Percentiles rank a stretch among this genome's conserved stretches.
phyloP scores from a whole-genome alignment of 2,888 invertebrate species.

The Rhagonycha lutea region DNA sequence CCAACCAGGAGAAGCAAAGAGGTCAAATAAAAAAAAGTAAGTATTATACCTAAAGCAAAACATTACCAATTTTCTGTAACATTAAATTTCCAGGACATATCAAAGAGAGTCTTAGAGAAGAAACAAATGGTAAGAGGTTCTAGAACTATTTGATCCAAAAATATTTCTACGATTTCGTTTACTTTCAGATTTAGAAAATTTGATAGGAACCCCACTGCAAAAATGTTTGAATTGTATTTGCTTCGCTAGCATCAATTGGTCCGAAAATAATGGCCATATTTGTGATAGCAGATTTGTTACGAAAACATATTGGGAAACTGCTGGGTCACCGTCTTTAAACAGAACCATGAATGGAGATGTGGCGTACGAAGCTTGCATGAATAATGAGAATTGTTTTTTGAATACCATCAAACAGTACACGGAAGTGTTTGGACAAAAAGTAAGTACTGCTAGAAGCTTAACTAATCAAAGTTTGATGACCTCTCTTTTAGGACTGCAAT shows the following conservation, averaged over 20 bases:
- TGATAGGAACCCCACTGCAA: slow-evolving; percentile 25
- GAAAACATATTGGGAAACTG: slow-evolving; percentile 30
- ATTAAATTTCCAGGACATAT: too few species aligned
- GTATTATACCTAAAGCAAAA: too few species aligned
- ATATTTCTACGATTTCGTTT: too few species aligned
- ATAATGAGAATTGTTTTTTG: slow-evolving; percentile 42
- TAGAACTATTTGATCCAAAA: too few species aligned
- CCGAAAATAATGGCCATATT: slow-evolving; percentile 1
- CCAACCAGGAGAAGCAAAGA: too few species aligned
- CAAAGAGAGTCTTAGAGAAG: too few species aligned
- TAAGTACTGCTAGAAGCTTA: not conserved
- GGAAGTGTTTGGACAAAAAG: slow-evolving; percentile 21
- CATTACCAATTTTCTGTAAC: too few species aligned
- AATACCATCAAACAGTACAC: slow-evolving; percentile 40
- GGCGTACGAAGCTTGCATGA: slow-evolving; percentile 38
- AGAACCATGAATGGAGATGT: slow-evolving; percentile 3
- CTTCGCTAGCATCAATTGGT: slow-evolving; percentile 12
- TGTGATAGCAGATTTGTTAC: slow-evolving; percentile 30
- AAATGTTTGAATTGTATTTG: slow-evolving; percentile 34
- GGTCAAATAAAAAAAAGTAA: too few species aligned
- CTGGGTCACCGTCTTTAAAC: not conserved
- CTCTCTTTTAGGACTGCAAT: too few species aligned
- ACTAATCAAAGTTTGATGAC: too few species aligned
- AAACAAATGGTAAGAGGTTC: too few species aligned
- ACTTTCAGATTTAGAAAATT: slow-evolving; percentile 15